phyloP scores from a whole-genome alignment of 2,888 invertebrate species.

The Spisula subtruncata region DNA sequence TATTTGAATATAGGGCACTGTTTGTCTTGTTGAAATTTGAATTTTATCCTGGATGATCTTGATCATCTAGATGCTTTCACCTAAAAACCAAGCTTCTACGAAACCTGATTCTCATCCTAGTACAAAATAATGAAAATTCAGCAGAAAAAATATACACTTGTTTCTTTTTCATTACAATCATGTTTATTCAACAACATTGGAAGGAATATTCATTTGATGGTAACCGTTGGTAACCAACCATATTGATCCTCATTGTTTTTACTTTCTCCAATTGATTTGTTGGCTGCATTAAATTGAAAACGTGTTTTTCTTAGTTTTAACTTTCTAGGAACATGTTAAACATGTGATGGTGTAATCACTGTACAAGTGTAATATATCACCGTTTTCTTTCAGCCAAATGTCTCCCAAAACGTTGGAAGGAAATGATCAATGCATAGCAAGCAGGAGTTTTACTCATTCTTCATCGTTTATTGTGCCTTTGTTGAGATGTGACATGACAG shows the following conservation, averaged over 20 bases:
- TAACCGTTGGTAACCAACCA: neutral
- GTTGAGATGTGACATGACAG: conserved; percentile 29
- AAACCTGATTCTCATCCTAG: neutral
- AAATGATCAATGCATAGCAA: conserved; percentile 24
- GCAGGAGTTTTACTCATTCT: conserved; percentile 30
- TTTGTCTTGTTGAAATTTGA: neutral
- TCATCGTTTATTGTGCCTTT: conserved; percentile 37
- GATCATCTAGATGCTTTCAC: conserved; percentile 1
- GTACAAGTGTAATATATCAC: conserved; percentile 9
- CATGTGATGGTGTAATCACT: neutral
- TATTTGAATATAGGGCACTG: neutral
- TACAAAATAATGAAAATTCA: conserved; percentile 12
- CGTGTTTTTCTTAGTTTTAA: conserved; percentile 3
- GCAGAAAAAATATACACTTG: neutral
- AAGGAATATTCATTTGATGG: no score
- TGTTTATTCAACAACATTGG: neutral
- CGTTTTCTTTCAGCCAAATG: neutral
- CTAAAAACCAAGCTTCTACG: conserved; percentile 12
- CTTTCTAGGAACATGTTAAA: neutral
- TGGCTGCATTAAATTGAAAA: conserved; percentile 26
- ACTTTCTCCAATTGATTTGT: conserved; percentile 20
- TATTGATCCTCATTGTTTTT: conserved; percentile 11
- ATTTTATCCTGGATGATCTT: neutral
- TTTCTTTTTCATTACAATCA: neutral
- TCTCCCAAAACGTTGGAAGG: neutral